phyloP scores from a whole-genome alignment of 2,797 vertebrate species.

The Rhinophrynus dorsalis region DNA sequence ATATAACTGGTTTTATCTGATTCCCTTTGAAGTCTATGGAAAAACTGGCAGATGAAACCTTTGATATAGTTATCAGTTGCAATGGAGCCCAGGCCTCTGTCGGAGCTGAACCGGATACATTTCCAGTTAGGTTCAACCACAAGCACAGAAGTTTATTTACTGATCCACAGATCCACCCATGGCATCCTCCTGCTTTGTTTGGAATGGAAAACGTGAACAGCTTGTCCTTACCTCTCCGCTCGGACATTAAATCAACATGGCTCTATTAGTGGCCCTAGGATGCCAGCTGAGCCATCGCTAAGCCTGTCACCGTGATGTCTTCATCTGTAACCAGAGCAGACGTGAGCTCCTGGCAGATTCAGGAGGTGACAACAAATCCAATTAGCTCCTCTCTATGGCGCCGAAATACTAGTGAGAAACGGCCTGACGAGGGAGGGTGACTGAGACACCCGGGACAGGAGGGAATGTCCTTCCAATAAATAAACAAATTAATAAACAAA shows the following conservation, averaged over 20 bases:
- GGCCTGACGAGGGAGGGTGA: conserved; percentile 79
- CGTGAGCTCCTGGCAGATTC: conserved; percentile 94
- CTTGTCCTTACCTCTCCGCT: conserved; percentile 86
- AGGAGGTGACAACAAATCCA: conserved; percentile 99
- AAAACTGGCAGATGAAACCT: too few relatives aligned
- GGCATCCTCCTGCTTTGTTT: conserved; percentile 74
- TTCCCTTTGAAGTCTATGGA: too few relatives aligned
- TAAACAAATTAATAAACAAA: too few relatives aligned
- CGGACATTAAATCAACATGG: conserved; percentile 88
- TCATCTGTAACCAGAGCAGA: conserved; percentile 98
- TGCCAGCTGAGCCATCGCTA: conserved; percentile 96
- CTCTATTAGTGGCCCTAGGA: conserved; percentile 93
- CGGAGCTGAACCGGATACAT: too few relatives aligned
- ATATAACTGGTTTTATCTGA: too few relatives aligned
- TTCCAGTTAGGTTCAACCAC: conserved; percentile 65
- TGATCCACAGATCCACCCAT: conserved; percentile 73
- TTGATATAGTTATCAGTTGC: too few relatives aligned
- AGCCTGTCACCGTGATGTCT: conserved; percentile 98
- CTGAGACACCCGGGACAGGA: conserved; percentile 69
- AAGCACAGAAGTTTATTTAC: conserved; percentile 71
- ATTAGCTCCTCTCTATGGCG: conserved; percentile 96
- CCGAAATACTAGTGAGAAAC: conserved; percentile 71
- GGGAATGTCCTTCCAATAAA: conserved; percentile 59
- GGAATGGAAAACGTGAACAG: conserved; percentile 86
- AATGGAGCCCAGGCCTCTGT: too few relatives aligned